phyloP scores from a whole-genome alignment of 2,113 vertebrate species.

The Pachypanchax playfairii region DNA sequence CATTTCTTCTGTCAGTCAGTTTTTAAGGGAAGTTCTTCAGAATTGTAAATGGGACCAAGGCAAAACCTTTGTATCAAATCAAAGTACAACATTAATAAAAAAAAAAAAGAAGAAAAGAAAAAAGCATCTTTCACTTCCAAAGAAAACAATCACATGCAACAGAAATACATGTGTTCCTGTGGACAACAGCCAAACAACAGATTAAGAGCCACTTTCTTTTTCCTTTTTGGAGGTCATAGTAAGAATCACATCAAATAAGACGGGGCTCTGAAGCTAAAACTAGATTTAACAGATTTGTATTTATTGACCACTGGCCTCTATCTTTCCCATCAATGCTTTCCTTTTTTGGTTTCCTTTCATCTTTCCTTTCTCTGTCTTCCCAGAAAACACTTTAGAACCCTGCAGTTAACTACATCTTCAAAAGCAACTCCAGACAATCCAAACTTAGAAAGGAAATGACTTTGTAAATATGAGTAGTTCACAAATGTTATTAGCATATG shows the following conservation, averaged over 20 bases:
- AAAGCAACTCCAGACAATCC: slow-evolving; percentile 28
- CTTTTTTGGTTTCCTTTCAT: slow-evolving; percentile 18
- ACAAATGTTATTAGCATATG: background rate
- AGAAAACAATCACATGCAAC: background rate
- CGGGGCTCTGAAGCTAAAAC: slow-evolving; percentile 15
- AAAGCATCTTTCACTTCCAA: background rate
- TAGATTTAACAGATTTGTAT: slow-evolving; percentile 3
- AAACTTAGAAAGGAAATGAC: background rate
- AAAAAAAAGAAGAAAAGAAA: background rate
- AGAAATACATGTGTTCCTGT: background rate
- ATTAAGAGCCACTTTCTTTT: slow-evolving; percentile 15
- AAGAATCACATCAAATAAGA: slow-evolving; percentile 11
- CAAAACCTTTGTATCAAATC: background rate
- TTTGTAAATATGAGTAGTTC: too few species aligned
- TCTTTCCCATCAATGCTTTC: slow-evolving; percentile 16
- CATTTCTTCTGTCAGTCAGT: background rate
- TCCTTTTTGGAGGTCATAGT: too few species aligned
- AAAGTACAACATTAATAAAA: too few species aligned
- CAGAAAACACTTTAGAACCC: slow-evolving; percentile 19
- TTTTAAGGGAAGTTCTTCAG: background rate
- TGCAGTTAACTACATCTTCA: slow-evolving; percentile 15
- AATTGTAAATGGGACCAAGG: background rate
- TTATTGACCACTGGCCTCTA: slow-evolving; percentile 28
- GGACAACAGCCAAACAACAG: slow-evolving; percentile 14
- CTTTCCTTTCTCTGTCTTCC: background rate